Evolutionary conservation across 30 jellyfish, hydroid and myxozoan genomes (phyloP).

Genomic region (Phacellophora camtschatica): DNA sequence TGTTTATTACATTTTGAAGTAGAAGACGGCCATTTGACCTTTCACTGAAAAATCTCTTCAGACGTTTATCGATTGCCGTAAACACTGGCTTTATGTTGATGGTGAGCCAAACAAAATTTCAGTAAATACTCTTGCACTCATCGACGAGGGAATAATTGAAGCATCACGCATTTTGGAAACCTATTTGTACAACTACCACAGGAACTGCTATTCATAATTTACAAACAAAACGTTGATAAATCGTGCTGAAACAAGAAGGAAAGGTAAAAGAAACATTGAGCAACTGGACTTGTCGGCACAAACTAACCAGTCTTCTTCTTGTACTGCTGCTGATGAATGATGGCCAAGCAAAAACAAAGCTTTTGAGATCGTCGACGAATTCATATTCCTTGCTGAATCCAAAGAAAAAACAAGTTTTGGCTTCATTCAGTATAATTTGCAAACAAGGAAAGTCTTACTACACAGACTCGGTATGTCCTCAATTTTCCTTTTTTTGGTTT

Average conservation of each 20-base stretch:
- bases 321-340: conserved; percentile 11
- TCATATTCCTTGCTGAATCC: not conserved
- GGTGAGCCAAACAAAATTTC: conserved; percentile 13
- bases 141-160: not conserved
- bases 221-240: conserved; percentile 7
- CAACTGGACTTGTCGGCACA: not conserved
- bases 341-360: not conserved
- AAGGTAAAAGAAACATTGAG: conserved; percentile 1
- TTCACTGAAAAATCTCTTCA: too few relatives aligned
- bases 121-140: not conserved
- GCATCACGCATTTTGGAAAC: not conserved
- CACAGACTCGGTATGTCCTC: conserved; percentile 30
- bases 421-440: conserved; percentile 14
- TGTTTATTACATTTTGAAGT: not conserved
- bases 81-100: conserved; percentile 7
- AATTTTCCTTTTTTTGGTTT: not conserved
- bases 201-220: conserved; percentile 14
- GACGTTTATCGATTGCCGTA: not conserved
- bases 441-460: conserved; percentile 28
- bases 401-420: conserved; percentile 7
- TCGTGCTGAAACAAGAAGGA: not conserved
- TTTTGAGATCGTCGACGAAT: not conserved
- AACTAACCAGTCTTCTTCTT: not conserved
- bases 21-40: not conserved
- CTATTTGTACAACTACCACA: conserved; percentile 8